phyloP scores from a whole-genome alignment of 1,140 invertebrate species.

The Grapholita molesta region DNA sequence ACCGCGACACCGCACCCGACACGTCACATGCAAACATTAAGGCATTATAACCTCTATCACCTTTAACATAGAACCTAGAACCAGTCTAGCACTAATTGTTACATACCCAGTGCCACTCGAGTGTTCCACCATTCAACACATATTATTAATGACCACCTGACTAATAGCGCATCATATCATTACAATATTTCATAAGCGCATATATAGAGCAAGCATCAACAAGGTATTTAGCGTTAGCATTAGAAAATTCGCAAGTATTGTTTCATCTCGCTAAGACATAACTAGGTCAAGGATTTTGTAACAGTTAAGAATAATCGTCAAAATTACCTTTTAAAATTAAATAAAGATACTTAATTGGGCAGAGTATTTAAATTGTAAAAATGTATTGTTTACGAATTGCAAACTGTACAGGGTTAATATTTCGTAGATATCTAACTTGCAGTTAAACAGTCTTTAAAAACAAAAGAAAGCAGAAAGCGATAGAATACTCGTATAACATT shows the following conservation, averaged over 20 bases:
- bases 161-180: constrained; percentile 16
- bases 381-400: neutral
- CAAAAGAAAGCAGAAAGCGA: too few relatives aligned
- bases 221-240: constrained; percentile 1
- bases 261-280: neutral
- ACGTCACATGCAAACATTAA: neutral
- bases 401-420: neutral
- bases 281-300: neutral
- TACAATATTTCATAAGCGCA: neutral
- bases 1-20: constrained; percentile 20
- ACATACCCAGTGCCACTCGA: neutral
- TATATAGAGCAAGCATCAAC: constrained; percentile 1
- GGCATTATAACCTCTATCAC: neutral
- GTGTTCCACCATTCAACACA: constrained; percentile 12
- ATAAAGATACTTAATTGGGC: too few relatives aligned
- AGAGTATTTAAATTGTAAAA: neutral
- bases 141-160: constrained; percentile 15
- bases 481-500: too few relatives aligned
- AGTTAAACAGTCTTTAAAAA: neutral
- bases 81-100: neutral
- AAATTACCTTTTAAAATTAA: neutral
- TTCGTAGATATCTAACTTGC: neutral
- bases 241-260: constrained; percentile 7
- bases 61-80: neutral
- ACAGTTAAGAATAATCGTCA: neutral